Conservation (phyloP, 35 echinoderm and acorn worm species). For the Ophiothrix spiculata region DNA sequence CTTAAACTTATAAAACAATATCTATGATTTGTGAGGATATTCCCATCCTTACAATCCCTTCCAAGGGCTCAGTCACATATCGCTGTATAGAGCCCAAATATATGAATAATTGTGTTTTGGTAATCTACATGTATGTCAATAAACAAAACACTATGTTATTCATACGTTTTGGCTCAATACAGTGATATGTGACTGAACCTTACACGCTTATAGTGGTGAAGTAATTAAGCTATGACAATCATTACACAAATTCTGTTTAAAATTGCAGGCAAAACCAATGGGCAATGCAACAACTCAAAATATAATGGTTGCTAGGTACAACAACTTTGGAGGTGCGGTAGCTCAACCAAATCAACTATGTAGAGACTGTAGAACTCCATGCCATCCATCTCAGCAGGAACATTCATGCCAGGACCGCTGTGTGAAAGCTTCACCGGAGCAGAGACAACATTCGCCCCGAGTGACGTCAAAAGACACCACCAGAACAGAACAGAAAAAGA, state of each 20-base stretch:
- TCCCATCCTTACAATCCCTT: background rate
- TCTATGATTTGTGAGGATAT: background rate
- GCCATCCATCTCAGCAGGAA: background rate
- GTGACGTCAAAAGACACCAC: background rate
- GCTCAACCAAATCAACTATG: background rate
- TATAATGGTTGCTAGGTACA: conserved; percentile 46
- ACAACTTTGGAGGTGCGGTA: conserved; percentile 10
- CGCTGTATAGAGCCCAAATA: too few relatives aligned
- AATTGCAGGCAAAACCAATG: conserved; percentile 46
- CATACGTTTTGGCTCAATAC: too few relatives aligned
- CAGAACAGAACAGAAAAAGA: background rate
- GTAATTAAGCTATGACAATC: background rate
- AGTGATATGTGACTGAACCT: too few relatives aligned
- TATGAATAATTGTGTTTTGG: background rate
- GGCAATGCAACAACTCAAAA: conserved; percentile 91
- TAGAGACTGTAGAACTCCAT: background rate
- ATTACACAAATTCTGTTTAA: background rate
- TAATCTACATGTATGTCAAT: background rate
- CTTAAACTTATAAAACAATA: background rate
- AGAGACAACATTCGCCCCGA: background rate
- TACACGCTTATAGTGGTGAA: background rate
- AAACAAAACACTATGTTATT: too few relatives aligned
- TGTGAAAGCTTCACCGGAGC: background rate
- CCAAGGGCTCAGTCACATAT: too few relatives aligned
- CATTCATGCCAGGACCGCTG: background rate